Evolutionary conservation across 2,888 invertebrate genomes (phyloP).

Genomic region (Nomada goodeniana): DNA sequence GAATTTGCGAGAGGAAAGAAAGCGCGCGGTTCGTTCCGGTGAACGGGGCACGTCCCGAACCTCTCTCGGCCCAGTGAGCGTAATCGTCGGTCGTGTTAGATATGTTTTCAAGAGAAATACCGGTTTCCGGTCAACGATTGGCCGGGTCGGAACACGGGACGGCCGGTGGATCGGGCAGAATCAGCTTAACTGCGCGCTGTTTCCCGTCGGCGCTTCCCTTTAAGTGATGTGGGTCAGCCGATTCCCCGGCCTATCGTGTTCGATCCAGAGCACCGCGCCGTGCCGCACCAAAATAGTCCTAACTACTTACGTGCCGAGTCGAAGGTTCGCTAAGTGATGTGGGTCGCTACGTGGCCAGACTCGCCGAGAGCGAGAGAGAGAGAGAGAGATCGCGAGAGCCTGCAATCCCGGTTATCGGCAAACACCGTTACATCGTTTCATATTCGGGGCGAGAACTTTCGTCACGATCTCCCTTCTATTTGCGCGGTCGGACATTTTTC

Average conservation of each 20-base stretch:
- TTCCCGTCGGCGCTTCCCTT: slow-evolving; percentile 52
- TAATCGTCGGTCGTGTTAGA: slow-evolving; percentile 54
- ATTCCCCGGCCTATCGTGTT: slow-evolving; percentile 48
- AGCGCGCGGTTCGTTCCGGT: background rate
- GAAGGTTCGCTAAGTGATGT: slow-evolving; percentile 94
- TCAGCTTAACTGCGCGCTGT: slow-evolving; percentile 62
- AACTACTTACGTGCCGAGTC: slow-evolving; percentile 91
- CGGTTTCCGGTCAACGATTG: slow-evolving; percentile 61
- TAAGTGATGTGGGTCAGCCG: slow-evolving; percentile 61
- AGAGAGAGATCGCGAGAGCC: slow-evolving; percentile 8
- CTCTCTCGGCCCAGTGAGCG: slow-evolving; percentile 37
- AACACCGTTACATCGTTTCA: slow-evolving; percentile 21
- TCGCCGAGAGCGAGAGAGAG: slow-evolving; percentile 73
- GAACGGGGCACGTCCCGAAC: slow-evolving; percentile 30
- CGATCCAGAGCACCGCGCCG: slow-evolving; percentile 19
- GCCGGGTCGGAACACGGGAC: slow-evolving; percentile 28
- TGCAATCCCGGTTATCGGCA: slow-evolving; percentile 37
- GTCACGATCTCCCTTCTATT: background rate
- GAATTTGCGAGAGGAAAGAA: slow-evolving; percentile 1
- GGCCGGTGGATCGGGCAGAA: slow-evolving; percentile 53
- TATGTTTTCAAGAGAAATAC: slow-evolving; percentile 57
- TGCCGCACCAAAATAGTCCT: slow-evolving; percentile 55
- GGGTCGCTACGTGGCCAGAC: slow-evolving; percentile 93
- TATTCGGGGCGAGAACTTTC: slow-evolving; percentile 21
- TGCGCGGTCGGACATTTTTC: slow-evolving; percentile 23